Evolutionary conservation across 2,888 invertebrate species (phyloP).

Genomic region (Leucoptera coffeella): DNA sequence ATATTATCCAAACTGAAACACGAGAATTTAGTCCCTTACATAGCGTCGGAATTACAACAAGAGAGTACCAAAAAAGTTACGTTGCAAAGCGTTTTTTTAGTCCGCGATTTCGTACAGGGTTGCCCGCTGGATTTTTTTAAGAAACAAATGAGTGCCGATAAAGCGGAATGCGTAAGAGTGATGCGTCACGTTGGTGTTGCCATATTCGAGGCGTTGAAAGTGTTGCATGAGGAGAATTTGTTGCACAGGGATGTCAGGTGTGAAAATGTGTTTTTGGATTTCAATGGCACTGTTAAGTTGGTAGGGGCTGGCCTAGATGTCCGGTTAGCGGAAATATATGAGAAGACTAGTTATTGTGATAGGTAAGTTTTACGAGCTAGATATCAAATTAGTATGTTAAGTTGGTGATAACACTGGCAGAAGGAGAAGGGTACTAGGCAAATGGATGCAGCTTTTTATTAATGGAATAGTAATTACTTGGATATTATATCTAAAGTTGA

Average conservation of each 20-base stretch:
- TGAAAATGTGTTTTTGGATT: conserved; percentile 67
- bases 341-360: conserved; percentile 26
- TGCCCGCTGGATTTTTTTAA: conserved; percentile 21
- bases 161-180: conserved; percentile 23
- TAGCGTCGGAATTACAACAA: conserved; percentile 62
- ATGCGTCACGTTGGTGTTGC: conserved; percentile 64
- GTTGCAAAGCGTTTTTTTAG: conserved; percentile 56
- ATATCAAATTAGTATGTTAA: too few relatives aligned
- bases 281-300: conserved; percentile 54
- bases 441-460: neutral
- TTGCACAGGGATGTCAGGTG: conserved; percentile 78
- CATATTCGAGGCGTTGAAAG: conserved; percentile 68
- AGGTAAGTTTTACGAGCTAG: too few relatives aligned
- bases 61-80: conserved; percentile 34
- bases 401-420: too few relatives aligned
- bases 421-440: too few relatives aligned
- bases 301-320: conserved; percentile 68
- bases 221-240: conserved; percentile 74
- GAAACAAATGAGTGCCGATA: conserved; percentile 17
- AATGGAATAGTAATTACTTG: neutral
- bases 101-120: conserved; percentile 62
- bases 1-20: conserved; percentile 65
- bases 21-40: conserved; percentile 67
- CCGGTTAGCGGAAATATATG: conserved; percentile 54
- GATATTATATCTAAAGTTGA: too few relatives aligned